phyloP scores from a whole-genome alignment of 2,797 vertebrate genomes.

The Mus caroli region DNA sequence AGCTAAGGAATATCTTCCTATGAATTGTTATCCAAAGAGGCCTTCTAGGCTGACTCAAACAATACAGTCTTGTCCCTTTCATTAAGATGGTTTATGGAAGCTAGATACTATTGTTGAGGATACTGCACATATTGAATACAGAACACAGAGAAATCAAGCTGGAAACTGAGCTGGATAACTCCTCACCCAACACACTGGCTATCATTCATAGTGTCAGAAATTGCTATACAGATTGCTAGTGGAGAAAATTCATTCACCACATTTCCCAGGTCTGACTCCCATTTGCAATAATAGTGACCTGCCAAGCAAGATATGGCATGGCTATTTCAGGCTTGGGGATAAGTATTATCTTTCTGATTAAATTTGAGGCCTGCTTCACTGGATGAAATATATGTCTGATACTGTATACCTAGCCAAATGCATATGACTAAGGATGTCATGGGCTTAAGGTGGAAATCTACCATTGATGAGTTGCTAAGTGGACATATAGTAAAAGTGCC shows the following conservation, averaged over 20 bases:
- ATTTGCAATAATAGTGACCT: neutral
- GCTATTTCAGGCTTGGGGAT: neutral
- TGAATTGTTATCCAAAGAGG: neutral
- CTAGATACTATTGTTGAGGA: neutral
- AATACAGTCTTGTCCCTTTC: neutral
- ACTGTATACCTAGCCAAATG: neutral
- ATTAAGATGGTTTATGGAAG: no score
- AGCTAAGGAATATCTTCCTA: neutral
- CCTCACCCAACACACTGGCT: neutral
- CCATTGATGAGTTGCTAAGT: neutral
- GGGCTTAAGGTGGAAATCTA: neutral
- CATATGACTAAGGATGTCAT: neutral
- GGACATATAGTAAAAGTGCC: neutral
- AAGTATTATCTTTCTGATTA: neutral
- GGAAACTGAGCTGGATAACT: neutral
- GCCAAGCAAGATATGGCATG: neutral
- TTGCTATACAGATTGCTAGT: neutral
- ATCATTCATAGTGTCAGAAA: neutral
- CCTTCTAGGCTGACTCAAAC: neutral
- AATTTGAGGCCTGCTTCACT: neutral
- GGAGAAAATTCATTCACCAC: neutral
- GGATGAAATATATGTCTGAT: neutral
- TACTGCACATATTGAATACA: neutral
- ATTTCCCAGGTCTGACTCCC: neutral
- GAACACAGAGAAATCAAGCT: neutral